Base-by-base conservation (phyloP, 2,888 invertebrate species). In the Drosophila cognata region DNA sequence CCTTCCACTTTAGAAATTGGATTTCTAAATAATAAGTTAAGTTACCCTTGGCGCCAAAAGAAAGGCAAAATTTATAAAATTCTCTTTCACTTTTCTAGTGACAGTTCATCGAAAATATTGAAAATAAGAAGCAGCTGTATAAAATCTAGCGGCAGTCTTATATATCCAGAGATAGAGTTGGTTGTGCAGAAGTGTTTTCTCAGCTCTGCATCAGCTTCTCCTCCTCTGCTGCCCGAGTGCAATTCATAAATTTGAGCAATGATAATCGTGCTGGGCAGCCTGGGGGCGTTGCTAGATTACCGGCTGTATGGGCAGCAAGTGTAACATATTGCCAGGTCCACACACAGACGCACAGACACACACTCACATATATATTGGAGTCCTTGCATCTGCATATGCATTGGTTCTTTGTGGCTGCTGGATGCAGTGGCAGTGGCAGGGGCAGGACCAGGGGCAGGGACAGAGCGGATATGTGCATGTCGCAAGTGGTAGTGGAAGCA, bases 201-300 rank as follows among this genome's bases (percentile, higher is more conserved):
- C 48, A 46, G 25, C 16, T 46, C 46, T 25, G 46, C 8, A 46
- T 16, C 16, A 25, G 25, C 33, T 50, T 31, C 52, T 41, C 29
- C 33, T n/a, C 28, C 52, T 25, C 29, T 31, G 16, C 33, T 31
- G 55, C 56, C 36, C 58, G 46, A 31, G 5, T 50, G 56, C 82
- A 81, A 90, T 84, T 82, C 90, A 90, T 91, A 91, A 90, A 90
- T 90, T 86, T 81, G 60, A 77, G 75, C 87, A 76, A 78, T 88
- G 86, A 89, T 90, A 90, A 90, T 89, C 88, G 89, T 60, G 77
- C 59, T 46, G 66, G 52, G 78, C 62, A 62, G 64, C 62, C 59
- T 67, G 74, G 69, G 62, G 62, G 81, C 71, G 72, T 77, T 73
- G 73, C 74, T 76, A 82, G 77, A 77, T 85, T 73, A 75, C 77